Conservation (phyloP, 2,113 vertebrate genomes). For the Passerina amoena region DNA sequence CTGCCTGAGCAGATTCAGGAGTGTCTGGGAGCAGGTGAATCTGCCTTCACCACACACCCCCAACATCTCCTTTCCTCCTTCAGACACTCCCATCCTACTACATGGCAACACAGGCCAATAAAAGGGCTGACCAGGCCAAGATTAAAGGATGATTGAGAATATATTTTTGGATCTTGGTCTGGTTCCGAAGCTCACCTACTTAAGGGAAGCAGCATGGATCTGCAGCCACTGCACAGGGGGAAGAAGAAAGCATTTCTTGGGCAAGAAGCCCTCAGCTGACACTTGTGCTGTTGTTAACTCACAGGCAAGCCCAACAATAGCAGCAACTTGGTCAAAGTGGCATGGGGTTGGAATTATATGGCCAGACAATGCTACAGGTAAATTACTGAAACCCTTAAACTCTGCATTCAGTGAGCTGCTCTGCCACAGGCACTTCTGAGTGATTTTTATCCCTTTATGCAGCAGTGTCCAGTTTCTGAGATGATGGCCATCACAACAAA, state of each 20-base stretch:
- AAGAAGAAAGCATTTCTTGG: neutral
- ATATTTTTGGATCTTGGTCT: neutral
- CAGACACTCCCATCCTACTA: neutral
- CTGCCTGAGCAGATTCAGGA: neutral
- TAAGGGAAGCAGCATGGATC: neutral
- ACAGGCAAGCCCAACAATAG: neutral
- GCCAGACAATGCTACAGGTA: neutral
- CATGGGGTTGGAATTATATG: accelerated
- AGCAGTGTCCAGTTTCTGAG: neutral
- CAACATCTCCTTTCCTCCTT: neutral
- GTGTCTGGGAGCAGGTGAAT: neutral
- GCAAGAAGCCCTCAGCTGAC: neutral
- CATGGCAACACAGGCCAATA: neutral
- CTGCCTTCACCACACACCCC: neutral
- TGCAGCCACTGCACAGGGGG: neutral
- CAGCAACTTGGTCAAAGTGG: neutral
- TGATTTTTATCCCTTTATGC: neutral
- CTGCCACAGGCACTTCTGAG: neutral
- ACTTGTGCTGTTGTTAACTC: neutral
- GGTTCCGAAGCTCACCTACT: neutral
- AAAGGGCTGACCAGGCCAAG: neutral
- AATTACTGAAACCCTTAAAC: neutral
- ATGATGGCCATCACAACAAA: neutral
- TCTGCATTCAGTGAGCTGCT: neutral
- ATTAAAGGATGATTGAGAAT: neutral